Base-by-base conservation (phyloP, 2,888 invertebrate species). In the Branchellion lobata region DNA sequence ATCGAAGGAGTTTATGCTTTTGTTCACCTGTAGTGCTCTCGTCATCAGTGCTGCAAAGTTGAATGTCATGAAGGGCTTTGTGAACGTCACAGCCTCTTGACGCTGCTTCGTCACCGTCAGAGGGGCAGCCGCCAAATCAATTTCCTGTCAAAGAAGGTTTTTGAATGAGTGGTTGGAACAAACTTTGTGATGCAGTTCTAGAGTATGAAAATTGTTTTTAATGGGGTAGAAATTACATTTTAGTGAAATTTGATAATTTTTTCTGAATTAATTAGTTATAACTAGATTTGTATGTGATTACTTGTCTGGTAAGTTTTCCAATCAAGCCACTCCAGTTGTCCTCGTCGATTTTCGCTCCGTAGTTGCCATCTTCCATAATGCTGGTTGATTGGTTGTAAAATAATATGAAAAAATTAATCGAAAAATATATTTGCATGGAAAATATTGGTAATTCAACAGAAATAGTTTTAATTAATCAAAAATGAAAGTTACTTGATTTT, bases 41-140 rank as follows among this genome's bases (percentile, higher is more conserved):
- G 47, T 71, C 36, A 80, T 31, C 31, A 81, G 27, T 21, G 80
- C 31, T n/a, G 80, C 76, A 21, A 72, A 34, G 29, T 80, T 47
- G 53, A 81, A 73, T 18, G 33, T 31, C 80, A 81, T 80, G 77
- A 78, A 81, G 72, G 81, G 80, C 14, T 69, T 33, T 8, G 81
- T 80, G 69, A 81, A 80, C 73, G 81, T 80, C n/a, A 81, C 72
- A 11, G 61, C 80, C 18, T 27, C 34, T 31, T 79, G 34, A 14
- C 81, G 81, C 3, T 53, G 31, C 14, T 79, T 79, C 33, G 81
- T 79, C n/a, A 79, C 53, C n/a, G 36, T 69, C 27, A 81, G 47
- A 24, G 81, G 77, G 3, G 74, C 80, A 0, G 80, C 79, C 0
- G 79, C 80, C n/a, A 81, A n/a, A n/a, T 81, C 75, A n/a, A 79